Base-by-base conservation (phyloP, 2,888 invertebrate genomes). In the Drosophila flavopinicola region DNA sequence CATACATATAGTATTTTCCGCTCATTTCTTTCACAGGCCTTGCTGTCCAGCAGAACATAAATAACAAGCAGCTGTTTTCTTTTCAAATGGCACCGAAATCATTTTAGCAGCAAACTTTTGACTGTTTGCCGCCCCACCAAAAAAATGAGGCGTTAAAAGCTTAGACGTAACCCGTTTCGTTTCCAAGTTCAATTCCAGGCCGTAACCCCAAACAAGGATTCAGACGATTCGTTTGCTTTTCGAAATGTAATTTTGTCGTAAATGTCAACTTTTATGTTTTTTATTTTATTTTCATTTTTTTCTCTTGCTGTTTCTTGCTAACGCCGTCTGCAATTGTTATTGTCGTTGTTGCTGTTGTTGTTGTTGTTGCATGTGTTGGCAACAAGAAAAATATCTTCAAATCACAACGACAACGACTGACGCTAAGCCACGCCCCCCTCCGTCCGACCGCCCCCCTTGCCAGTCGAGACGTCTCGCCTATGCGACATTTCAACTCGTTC, bases 261-360 rank as follows among this genome's bases (percentile, higher is more conserved):
- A 79, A 78, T 77, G 79, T 76, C 74, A 76, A 76, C 77, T 79
- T 79, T 79, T 78, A 78, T 76, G 76, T 76, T 63, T 47, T 47
- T 39, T 41, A 32, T 47, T 44, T 49, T 30, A 42, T 48, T 24
- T 58, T 37, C 29, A 2, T 32, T 33, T 23, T 52, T 48, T 44
- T 52, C 49, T 37, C 3, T 15, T 4, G 7, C 1, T 1, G 5
- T 54, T 44, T 44, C 49, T 56, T 45, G 41, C 20, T 37, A 58
- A 20, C 52, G 32, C 23, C 72, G 52, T 52, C 57, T 61, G 66
- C 75, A 78, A 78, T 78, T 78, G 76, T 76, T 76, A 61, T 59
- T 59, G 65, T 74, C 65, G 49, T 54, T 67, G 59, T 42, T 59
- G 58, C 44, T 48, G 32, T 30, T 45, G 13, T 10, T 47, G 51